A percentile compares a stretch with the other conserved stretches of the same genome.
These are phyloP conservation scores for human (Homo sapiens) DNA, from an alignment of 2,113 vertebrate genomes.

Conservation along the genomic window DNA sequence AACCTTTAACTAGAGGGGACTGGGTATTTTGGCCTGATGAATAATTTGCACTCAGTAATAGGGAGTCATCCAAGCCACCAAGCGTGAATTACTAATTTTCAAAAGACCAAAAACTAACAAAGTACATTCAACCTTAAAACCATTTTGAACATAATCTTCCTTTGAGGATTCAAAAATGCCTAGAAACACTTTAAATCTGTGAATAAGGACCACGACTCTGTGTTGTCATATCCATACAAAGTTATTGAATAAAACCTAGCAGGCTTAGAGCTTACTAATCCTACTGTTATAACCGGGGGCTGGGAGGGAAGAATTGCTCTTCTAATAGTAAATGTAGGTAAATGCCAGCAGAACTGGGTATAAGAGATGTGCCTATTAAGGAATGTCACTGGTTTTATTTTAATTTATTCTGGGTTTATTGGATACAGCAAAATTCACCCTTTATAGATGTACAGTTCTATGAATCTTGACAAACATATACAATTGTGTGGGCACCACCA, in stretches of 20 bases:
- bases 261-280: constrained; percentile 56
- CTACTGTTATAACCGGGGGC: neutral
- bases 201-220: constrained; percentile 48
- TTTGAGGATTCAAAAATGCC: constrained; percentile 65
- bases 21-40: constrained; percentile 46
- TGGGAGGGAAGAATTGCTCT: neutral
- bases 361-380: neutral
- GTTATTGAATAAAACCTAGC: constrained; percentile 66
- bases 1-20: constrained; percentile 19
- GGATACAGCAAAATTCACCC: neutral
- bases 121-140: constrained; percentile 76
- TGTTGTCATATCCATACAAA: constrained; percentile 60
- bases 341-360: constrained; percentile 21
- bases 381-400: constrained; percentile 43
- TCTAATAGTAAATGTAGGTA: constrained; percentile 50
- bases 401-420: constrained; percentile 16
- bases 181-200: constrained; percentile 63
- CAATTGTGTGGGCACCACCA: neutral
- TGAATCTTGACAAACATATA: neutral
- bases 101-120: constrained; percentile 72
- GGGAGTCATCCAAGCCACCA: constrained; percentile 65
- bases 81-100: constrained; percentile 69
- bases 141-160: constrained; percentile 71
- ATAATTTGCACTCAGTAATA: constrained; percentile 63
- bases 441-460: neutral